These are phyloP conservation scores for Phymanthus crucifer DNA, from an alignment of 92 coral and sea anemone species.

Conservation along the genomic window DNA sequence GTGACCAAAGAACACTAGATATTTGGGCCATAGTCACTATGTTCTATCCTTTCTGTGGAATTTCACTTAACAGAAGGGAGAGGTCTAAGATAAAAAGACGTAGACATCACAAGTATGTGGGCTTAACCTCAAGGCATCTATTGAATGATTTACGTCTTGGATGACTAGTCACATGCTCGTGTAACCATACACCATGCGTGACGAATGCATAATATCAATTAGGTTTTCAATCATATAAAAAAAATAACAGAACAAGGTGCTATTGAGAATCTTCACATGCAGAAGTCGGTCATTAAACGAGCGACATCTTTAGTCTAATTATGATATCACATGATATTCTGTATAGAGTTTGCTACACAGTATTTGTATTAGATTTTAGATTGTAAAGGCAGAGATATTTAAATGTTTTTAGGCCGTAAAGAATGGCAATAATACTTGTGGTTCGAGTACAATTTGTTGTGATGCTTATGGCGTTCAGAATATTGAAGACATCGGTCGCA, in stretches of 20 bases:
- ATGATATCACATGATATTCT: not conserved
- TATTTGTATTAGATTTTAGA: not conserved
- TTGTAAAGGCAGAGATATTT: not conserved
- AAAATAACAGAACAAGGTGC: not conserved
- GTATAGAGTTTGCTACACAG: not conserved
- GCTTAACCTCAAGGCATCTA: too few relatives aligned
- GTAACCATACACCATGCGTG: constrained; percentile 3
- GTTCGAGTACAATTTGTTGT: not conserved
- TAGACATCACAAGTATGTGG: too few relatives aligned
- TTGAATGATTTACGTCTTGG: too few relatives aligned
- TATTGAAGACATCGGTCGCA: not conserved
- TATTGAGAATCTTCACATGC: not conserved
- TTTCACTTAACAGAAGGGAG: too few relatives aligned
- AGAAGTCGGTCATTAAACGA: not conserved
- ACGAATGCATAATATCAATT: not conserved
- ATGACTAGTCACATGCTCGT: not conserved
- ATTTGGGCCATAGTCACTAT: too few relatives aligned
- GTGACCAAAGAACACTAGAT: too few relatives aligned
- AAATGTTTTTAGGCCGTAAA: not conserved
- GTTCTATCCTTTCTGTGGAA: too few relatives aligned
- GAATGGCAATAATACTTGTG: not conserved
- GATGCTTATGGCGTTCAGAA: not conserved
- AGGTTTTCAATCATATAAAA: not conserved
- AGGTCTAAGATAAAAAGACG: too few relatives aligned
- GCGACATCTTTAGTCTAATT: not conserved